These are phyloP conservation scores for Heliocidaris tuberculata DNA, from an alignment of 35 echinoderm and acorn worm genomes.

Conservation along the genomic window DNA sequence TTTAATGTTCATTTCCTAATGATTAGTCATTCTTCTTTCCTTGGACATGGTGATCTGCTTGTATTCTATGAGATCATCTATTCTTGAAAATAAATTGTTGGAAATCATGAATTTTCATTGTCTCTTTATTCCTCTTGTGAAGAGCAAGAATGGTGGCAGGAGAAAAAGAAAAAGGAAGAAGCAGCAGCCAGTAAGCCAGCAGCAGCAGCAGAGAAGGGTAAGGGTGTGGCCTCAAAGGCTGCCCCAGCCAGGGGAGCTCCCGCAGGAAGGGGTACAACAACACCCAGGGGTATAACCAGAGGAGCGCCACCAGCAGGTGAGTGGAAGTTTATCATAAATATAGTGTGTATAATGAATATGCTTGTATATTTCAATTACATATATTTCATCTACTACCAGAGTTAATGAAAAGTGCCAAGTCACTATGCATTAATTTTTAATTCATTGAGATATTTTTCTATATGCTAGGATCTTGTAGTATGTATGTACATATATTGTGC, in stretches of 20 bases:
- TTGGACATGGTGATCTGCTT: neutral
- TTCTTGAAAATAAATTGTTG: neutral
- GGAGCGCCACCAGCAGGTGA: constrained; percentile 54
- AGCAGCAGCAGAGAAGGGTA: constrained; percentile 61
- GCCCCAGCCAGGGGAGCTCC: constrained; percentile 41
- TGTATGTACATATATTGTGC: too few relatives aligned
- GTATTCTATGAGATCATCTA: neutral
- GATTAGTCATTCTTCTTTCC: neutral
- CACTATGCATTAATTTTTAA: too few relatives aligned
- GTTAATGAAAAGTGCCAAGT: too few relatives aligned
- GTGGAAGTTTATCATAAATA: constrained; percentile 16
- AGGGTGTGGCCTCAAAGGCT: constrained; percentile 21
- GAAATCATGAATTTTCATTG: neutral
- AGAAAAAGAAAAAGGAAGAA: constrained; percentile 78
- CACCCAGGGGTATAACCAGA: constrained; percentile 65
- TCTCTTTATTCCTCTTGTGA: neutral
- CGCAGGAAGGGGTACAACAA: constrained; percentile 64
- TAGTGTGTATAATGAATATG: neutral
- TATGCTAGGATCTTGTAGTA: too few relatives aligned
- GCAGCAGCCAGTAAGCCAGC: constrained; percentile 57
- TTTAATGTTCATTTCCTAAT: neutral
- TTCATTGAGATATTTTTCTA: too few relatives aligned
- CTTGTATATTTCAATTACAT: too few relatives aligned
- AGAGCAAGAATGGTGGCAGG: constrained; percentile 90
- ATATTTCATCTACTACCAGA: too few relatives aligned